Percentiles rank a stretch among this genome's conserved stretches.
These are phyloP conservation scores for Azorinus chamasolen DNA, from an alignment of 2,888 invertebrate genomes.

Conservation along the genomic window DNA sequence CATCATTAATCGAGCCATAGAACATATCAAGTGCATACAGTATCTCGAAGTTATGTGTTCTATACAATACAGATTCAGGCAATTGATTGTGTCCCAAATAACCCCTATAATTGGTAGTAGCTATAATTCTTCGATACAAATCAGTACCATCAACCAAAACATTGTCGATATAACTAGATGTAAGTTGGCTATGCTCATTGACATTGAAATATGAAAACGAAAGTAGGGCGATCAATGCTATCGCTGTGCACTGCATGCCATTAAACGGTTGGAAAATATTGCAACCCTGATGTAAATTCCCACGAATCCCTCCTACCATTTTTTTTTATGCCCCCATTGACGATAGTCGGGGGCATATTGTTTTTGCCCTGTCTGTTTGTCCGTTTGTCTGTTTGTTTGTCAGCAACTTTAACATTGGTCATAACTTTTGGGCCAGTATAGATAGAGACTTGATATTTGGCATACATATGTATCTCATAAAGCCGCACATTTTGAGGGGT, in stretches of 20 bases:
- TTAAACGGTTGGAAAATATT: conserved; percentile 27
- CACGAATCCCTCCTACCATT: conserved; percentile 6
- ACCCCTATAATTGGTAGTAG: background rate
- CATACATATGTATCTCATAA: too few relatives aligned
- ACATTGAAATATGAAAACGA: background rate
- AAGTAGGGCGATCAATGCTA: conserved; percentile 15
- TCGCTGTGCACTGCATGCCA: conserved; percentile 39
- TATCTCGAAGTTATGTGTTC: background rate
- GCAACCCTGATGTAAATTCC: conserved; percentile 36
- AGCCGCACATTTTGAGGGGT: too few relatives aligned
- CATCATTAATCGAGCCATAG: conserved; percentile 34
- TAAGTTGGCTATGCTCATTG: background rate
- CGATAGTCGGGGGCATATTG: too few relatives aligned
- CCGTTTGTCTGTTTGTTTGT: too few relatives aligned
- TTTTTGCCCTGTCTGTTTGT: too few relatives aligned
- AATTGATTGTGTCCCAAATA: conserved; percentile 19
- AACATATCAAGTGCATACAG: conserved; percentile 16
- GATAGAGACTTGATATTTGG: too few relatives aligned
- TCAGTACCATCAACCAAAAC: conserved; percentile 7
- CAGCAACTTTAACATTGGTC: too few relatives aligned
- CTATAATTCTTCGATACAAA: conserved; percentile 8
- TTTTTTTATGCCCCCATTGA: too few relatives aligned
- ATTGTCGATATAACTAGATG: conserved; percentile 1
- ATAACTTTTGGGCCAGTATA: too few relatives aligned
- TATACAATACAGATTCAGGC: conserved; percentile 4